Evolutionary conservation across 1,140 invertebrate species (phyloP).

Genomic region (Cydia splendana): DNA sequence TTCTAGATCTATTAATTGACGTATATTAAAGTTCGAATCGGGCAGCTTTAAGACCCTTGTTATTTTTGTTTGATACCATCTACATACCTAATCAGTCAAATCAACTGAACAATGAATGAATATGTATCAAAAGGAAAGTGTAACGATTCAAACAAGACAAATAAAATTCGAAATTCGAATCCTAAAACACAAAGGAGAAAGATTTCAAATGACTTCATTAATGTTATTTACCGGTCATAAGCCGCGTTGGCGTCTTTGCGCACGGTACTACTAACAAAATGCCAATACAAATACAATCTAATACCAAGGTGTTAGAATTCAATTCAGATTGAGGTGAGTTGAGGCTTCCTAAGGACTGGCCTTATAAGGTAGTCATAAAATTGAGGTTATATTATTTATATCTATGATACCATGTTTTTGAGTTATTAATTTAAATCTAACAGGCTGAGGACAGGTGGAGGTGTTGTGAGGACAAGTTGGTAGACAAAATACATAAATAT

Average conservation of each 20-base stretch:
- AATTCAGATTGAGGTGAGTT: conserved; percentile 29
- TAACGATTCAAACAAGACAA: not conserved
- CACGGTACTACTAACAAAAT: conserved; percentile 50
- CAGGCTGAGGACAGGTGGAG: conserved; percentile 12
- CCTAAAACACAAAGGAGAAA: conserved; percentile 15
- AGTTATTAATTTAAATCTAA: conserved; percentile 18
- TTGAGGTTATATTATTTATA: conserved; percentile 48
- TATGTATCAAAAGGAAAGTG: no score
- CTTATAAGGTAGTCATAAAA: conserved; percentile 57
- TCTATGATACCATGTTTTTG: conserved; percentile 15
- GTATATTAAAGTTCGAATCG: no score
- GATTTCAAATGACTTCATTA: conserved; percentile 49
- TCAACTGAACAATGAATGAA: no score
- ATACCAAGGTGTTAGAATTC: conserved; percentile 33
- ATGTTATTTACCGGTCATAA: conserved; percentile 55
- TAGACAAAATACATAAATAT: conserved; percentile 7
- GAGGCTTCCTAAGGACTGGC: conserved; percentile 44
- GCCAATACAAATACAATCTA: conserved; percentile 40
- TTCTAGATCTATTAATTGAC: no score
- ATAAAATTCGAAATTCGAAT: not conserved
- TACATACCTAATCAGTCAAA: no score
- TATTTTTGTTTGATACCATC: no score
- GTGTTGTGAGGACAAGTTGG: conserved; percentile 20
- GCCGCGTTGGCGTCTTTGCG: conserved; percentile 54
- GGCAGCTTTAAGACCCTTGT: no score